Evolutionary conservation across 1,140 invertebrate species (phyloP), one percentile per base, ranked within the genome.

Genomic region (Drosophila azteca): DNA sequence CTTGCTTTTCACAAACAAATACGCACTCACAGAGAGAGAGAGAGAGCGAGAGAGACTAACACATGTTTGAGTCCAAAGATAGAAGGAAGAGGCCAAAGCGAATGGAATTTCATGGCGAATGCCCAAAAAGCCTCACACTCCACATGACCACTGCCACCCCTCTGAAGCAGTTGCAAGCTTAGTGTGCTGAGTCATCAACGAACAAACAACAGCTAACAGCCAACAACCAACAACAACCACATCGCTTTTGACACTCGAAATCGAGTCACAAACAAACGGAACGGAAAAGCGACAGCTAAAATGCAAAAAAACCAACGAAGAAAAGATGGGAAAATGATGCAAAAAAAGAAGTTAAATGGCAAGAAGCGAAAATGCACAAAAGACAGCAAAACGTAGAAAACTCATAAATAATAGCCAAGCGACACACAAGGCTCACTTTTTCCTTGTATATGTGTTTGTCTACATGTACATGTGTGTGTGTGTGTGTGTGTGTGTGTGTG

Each of bases 281-380:
- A 17, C 22, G 20, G 26, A 57, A 55, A 57, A 52, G 31, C 35
- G 44, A 17, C n/a, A 43, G 13, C 7, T 17, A 55, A 44, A 55
- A 43, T 55, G 8, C n/a, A 31, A 15, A 41, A 39, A 50, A 39
- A n/a, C 11, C 26, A 15, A 17, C 7, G 4, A 15, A 1, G 20
- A 48, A 63, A 63, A 29, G 45, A 15, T 20, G 59, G 29, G 6
- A 13, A 31, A 31, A 24, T 48, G 17, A 49, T 24, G 22, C 11
- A n/a, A 41, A 29, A 65, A 63, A 62, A 63, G 60, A 83, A 79
- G 75, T 80, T 77, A 80, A 85, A 85, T 77, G 77, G 60, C 81
- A 85, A 77, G 81, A 81, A 59, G 67, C 71, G 65, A 74, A 77
- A 85, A 74, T 80, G 81, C 80, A 85, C 81, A 85, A 79, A 84